These are phyloP conservation scores for Eupithecia inturbata DNA, from an alignment of 2,888 invertebrate genomes.

Conservation along the genomic window DNA sequence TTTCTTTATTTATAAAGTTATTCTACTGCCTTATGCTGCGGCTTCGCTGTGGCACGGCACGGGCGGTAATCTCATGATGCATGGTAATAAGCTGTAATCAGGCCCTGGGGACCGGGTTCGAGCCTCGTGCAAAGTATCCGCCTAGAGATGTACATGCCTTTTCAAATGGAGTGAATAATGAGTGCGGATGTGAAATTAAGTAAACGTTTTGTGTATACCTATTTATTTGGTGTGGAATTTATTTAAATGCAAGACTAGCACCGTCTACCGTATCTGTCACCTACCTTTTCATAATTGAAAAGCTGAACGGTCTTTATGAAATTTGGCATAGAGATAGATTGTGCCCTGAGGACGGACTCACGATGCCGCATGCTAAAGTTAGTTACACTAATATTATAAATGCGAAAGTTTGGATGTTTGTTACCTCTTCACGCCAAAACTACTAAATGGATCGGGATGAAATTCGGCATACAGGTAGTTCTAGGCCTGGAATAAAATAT, in stretches of 20 bases:
- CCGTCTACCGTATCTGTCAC: no score
- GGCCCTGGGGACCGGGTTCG: constrained; percentile 61
- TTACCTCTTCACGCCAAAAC: no score
- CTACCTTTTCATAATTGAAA: no score
- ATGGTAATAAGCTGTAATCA: constrained; percentile 73
- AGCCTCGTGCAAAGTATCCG: constrained; percentile 45
- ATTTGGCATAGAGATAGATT: no score
- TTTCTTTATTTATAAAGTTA: neutral
- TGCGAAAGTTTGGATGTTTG: no score
- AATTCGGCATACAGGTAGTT: no score
- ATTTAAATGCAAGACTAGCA: neutral
- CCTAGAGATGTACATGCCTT: constrained; percentile 41
- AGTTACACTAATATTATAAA: no score
- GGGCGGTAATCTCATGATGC: constrained; percentile 63
- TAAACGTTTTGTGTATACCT: constrained; percentile 17
- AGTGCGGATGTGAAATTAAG: constrained; percentile 31
- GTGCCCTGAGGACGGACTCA: no score
- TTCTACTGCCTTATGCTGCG: neutral
- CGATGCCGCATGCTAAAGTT: no score
- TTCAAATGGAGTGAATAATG: constrained; percentile 38
- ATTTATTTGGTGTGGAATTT: neutral
- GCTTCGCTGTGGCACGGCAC: constrained; percentile 37
- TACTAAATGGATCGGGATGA: no score
- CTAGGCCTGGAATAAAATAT: no score
- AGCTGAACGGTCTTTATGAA: no score